These are phyloP conservation scores for Dione vanillae DNA, from an alignment of 2,888 invertebrate genomes.

Conservation along the genomic window DNA sequence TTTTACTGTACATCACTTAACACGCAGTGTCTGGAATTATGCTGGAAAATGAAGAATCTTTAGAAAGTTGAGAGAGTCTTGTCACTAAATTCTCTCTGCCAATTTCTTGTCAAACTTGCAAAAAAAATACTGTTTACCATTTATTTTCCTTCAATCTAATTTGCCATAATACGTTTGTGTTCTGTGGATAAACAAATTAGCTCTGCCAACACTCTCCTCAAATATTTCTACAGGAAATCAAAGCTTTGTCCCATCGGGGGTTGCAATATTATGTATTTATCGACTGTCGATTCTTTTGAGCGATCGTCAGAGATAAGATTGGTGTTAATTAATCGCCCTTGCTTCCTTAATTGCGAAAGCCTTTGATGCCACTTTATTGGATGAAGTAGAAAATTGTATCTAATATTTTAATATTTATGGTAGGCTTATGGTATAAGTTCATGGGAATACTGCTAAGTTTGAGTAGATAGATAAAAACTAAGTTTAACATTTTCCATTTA, in stretches of 20 bases:
- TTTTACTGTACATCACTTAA: too few species aligned
- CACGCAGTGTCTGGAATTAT: too few species aligned
- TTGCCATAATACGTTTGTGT: not conserved
- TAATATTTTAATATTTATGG: not conserved
- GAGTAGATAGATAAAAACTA: too few species aligned
- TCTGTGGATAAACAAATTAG: constrained; percentile 5
- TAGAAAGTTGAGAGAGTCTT: too few species aligned
- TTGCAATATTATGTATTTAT: not conserved
- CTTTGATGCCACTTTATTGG: not conserved
- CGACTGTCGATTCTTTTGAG: not conserved
- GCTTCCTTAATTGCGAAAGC: not conserved
- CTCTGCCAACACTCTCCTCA: not conserved
- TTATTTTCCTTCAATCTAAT: too few species aligned
- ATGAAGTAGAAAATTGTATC: not conserved
- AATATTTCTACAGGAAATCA: not conserved
- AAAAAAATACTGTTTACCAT: too few species aligned
- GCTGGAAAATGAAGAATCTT: too few species aligned
- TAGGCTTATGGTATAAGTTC: too few species aligned
- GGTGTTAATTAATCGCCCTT: not conserved
- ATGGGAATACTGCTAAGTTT: too few species aligned
- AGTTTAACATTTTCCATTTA: too few species aligned
- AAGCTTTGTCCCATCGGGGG: not conserved
- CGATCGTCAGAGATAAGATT: not conserved
- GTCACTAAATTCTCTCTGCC: too few species aligned
- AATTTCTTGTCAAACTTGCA: too few species aligned